Evolutionary conservation across 2,113 vertebrate species (phyloP), one percentile per base, ranked within the genome.

Genomic region (Menidia beryllina): DNA sequence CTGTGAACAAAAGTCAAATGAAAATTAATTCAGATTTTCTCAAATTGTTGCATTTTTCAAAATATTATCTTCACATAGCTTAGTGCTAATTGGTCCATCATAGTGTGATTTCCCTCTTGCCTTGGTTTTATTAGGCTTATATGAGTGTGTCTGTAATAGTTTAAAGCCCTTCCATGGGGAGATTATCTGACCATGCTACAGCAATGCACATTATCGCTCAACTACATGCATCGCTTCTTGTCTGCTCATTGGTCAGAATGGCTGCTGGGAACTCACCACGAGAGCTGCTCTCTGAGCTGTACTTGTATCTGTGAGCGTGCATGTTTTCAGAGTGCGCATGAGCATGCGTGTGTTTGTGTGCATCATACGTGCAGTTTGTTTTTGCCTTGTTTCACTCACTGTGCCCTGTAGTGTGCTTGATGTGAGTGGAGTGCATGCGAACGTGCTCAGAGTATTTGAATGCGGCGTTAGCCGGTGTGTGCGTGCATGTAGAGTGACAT

Each of bases 401-500:
- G 41, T 25, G 26, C 45, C 63, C 59, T 43, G 38, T n/a, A 24
- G 68, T 26, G 27, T 24, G 41, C 56, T 48, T 52, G 68, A 75
- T 39, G 43, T 21, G 38, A 43, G 26, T 14, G 3, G 70, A 56
- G 68, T n/a, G 39, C 47, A 63, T 61, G 70, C 17, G 41, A 45
- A 60, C 9, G 21, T 38, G 59, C 50, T 51, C 47, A 7, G 7
- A 34, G 58, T n/a, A 12, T 56, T 59, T 56, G 27, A 36, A 61
- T 64, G 55, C 61, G 65, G 39, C 21, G 70, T 85, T 77, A 41
- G 54, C 43, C 73, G 70, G 60, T 70, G 73, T 81, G 78, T 81
- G 85, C 83, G 73, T 66, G 82, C 80, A 88, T 86, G 81, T 78
- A 84, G 79, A 89, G 83, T 90, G 91, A 85, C 88, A 90, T 92